Base-by-base conservation (phyloP, 2,797 vertebrate genomes). In the Benthosema pterotum region DNA sequence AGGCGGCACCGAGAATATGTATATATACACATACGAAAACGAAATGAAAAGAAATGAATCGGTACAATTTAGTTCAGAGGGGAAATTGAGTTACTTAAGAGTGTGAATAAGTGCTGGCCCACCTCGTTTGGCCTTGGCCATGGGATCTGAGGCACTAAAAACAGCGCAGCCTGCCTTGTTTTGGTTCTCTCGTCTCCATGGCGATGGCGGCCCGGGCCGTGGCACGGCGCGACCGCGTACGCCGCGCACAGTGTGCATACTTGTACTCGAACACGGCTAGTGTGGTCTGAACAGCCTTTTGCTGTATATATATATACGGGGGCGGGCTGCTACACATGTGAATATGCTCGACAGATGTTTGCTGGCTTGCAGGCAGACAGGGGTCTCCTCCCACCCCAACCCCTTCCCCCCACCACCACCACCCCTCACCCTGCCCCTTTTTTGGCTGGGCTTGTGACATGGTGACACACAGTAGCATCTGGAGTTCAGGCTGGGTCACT, bases 301-400 rank as follows among this genome's bases (percentile, higher is more conserved):
- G 74, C 71, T 56, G 78, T 80, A 81, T 75, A 77, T 88, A 38
- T 25, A n/a, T n/a, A n/a, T n/a, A n/a, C n/a, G n/a, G 3, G 32
- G 32, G 32, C 32, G 32, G 32, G 32, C 83, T 81, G 83, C 77
- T 81, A 82, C 86, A 89, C 82, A 83, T 89, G 83, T 84, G 87
- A 85, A 89, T 92, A 84, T 91, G 91, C 87, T 91, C 81, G 84
- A 87, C 92, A 93, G 92, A 93, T 93, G 92, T 91, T 89, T 42
- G 81, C 86, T 75, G 78, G 84, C 86, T 89, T 80, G 75, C 77
- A 87, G 85, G 83, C 84, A 90, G 82, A 78, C 77, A 84, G 58
- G 4, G 65, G 82, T 85, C 82, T 85, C 86, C 85, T 88, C 84
- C 81, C 79, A n/a, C n/a, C n/a, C n/a, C n/a, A n/a, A n/a, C n/a